phyloP scores from a whole-genome alignment of 2,797 vertebrate species.

The Myoxocephalus aenaeus region DNA sequence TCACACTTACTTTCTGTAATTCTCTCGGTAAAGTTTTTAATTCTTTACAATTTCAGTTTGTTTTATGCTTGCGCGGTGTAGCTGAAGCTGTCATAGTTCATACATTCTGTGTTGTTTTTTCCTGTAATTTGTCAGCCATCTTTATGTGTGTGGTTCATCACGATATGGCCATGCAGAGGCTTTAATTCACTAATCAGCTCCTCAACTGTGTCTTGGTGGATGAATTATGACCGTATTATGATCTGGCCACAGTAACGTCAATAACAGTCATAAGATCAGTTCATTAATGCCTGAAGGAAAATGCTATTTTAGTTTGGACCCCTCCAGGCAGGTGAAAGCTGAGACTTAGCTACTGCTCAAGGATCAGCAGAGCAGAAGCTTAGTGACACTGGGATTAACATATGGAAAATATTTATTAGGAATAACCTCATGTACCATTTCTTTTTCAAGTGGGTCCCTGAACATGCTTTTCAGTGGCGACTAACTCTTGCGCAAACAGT shows the following conservation, averaged over 20 bases:
- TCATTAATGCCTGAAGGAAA: slow-evolving; percentile 15
- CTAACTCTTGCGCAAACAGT: slow-evolving; percentile 19
- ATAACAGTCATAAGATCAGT: slow-evolving; percentile 7
- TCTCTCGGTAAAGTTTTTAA: not conserved
- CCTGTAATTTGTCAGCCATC: not conserved
- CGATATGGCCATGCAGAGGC: not conserved
- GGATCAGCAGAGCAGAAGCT: slow-evolving; percentile 15
- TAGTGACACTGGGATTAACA: slow-evolving; percentile 22
- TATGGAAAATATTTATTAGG: not conserved
- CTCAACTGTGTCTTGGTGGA: slow-evolving; percentile 7
- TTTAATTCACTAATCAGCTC: slow-evolving; percentile 7
- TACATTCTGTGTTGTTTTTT: not conserved
- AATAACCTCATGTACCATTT: not conserved
- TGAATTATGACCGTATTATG: not conserved
- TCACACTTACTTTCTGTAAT: not conserved
- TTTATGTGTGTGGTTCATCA: slow-evolving; percentile 6
- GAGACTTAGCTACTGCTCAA: not conserved
- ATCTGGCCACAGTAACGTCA: not conserved
- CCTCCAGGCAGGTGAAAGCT: slow-evolving; percentile 22
- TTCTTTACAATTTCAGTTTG: not conserved
- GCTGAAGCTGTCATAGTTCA: not conserved
- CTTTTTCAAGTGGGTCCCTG: not conserved
- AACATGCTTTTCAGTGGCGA: not conserved
- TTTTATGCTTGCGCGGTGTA: not conserved
- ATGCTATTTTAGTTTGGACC: slow-evolving; percentile 8